These are phyloP conservation scores for Mustelus asterias DNA, from an alignment of 2,113 vertebrate species.

Conservation along the genomic window DNA sequence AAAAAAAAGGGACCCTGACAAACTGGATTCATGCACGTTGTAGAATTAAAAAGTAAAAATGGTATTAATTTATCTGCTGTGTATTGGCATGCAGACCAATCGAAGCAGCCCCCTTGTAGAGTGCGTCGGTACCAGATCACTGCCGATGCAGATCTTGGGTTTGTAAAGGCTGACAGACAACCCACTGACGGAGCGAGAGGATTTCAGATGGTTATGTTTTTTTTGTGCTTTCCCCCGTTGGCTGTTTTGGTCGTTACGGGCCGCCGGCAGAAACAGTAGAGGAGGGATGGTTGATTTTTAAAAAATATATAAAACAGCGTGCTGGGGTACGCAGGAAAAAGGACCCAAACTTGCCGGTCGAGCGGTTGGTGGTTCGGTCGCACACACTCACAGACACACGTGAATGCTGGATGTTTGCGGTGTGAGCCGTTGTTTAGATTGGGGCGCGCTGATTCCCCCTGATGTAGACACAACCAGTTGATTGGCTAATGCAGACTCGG, in stretches of 20 bases:
- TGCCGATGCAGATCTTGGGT: conserved; percentile 8
- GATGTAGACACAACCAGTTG: conserved; percentile 35
- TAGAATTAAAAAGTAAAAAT: conserved; percentile 15
- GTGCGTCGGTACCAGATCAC: conserved; percentile 32
- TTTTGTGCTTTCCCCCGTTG: conserved; percentile 13
- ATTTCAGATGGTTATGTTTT: conserved; percentile 33
- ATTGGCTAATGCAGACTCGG: conserved; percentile 34
- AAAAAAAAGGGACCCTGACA: conserved; percentile 24
- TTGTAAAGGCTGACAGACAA: conserved; percentile 10
- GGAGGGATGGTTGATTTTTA: conserved; percentile 6
- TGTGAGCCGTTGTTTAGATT: conserved; percentile 34
- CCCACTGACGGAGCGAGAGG: conserved; percentile 29
- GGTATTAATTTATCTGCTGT: conserved; percentile 35
- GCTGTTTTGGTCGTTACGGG: conserved; percentile 34
- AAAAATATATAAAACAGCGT: background rate
- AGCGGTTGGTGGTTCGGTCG: conserved; percentile 28
- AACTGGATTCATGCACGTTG: conserved; percentile 30
- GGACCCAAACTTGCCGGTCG: conserved; percentile 26
- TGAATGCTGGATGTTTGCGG: conserved; percentile 31
- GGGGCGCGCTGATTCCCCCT: conserved; percentile 31
- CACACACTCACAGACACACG: conserved; percentile 31
- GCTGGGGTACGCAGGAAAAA: conserved; percentile 35
- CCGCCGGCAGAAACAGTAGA: conserved; percentile 31
- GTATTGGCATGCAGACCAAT: conserved; percentile 27
- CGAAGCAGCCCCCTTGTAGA: conserved; percentile 22